These are phyloP conservation scores for Drosophila algonquin DNA, from an alignment of 2,888 invertebrate genomes.

Conservation along the genomic window DNA sequence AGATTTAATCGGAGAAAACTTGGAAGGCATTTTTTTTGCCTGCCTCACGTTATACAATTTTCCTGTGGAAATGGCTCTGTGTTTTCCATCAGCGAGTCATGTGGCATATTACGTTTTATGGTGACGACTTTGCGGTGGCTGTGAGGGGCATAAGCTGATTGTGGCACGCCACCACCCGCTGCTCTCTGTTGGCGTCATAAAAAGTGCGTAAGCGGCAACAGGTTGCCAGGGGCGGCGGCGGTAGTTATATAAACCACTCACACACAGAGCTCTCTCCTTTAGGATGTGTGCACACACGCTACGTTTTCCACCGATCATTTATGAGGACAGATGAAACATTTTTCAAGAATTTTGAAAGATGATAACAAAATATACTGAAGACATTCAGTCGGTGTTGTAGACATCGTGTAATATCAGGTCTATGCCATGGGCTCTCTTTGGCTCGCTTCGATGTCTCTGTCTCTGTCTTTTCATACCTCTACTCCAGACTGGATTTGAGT, in stretches of 20 bases:
- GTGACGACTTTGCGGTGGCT: conserved; percentile 38
- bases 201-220: conserved; percentile 63
- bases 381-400: neutral
- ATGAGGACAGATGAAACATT: neutral
- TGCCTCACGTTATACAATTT: conserved; percentile 4
- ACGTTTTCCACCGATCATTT: neutral
- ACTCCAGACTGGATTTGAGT: neutral
- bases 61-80: neutral
- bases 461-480: neutral
- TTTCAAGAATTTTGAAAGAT: no score
- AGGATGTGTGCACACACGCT: neutral
- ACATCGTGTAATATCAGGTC: neutral
- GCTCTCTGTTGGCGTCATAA: conserved; percentile 28
- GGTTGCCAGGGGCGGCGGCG: conserved; percentile 30
- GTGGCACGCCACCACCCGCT: conserved; percentile 25
- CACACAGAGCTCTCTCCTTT: neutral
- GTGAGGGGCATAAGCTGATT: neutral
- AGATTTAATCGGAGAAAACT: neutral
- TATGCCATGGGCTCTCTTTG: neutral
- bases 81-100: conserved; percentile 51
- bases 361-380: no score
- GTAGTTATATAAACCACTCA: conserved; percentile 43
- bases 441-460: neutral
- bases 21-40: neutral
- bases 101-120: conserved; percentile 64